Conservation (phyloP, 2,797 vertebrate genomes). For the Xyrichtys novacula region DNA sequence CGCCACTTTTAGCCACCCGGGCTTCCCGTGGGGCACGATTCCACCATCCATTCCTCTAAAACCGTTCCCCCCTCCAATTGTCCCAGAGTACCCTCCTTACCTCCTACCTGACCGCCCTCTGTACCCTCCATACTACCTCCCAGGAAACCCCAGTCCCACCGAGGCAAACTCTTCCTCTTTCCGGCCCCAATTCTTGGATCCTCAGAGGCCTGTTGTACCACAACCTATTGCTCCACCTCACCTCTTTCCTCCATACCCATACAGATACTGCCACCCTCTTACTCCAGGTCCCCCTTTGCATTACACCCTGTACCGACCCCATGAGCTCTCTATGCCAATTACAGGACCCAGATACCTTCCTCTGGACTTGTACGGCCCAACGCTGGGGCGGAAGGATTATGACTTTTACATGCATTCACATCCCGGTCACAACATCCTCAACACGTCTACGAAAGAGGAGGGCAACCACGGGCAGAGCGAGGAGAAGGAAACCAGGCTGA, state of each 20-base stretch:
- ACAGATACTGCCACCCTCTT: slow-evolving; percentile 88
- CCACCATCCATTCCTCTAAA: slow-evolving; percentile 84
- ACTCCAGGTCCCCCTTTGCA: slow-evolving; percentile 84
- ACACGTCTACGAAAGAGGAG: slow-evolving; percentile 63
- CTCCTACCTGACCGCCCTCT: slow-evolving; percentile 86
- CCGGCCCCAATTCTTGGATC: slow-evolving; percentile 82
- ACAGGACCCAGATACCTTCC: slow-evolving; percentile 75
- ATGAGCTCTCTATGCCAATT: slow-evolving; percentile 83
- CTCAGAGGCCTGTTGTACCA: slow-evolving; percentile 88
- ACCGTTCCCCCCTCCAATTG: slow-evolving; percentile 77
- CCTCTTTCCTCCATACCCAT: slow-evolving; percentile 88
- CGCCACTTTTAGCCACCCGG: slow-evolving; percentile 85
- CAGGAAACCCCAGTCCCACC: slow-evolving; percentile 78
- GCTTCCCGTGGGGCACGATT: slow-evolving; percentile 85
- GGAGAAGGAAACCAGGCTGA: slow-evolving; percentile 89
- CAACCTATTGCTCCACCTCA: slow-evolving; percentile 85
- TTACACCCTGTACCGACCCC: slow-evolving; percentile 88
- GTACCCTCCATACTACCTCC: slow-evolving; percentile 88
- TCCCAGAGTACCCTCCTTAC: slow-evolving; percentile 88
- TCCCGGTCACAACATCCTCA: slow-evolving; percentile 56
- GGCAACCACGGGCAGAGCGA: slow-evolving; percentile 67
- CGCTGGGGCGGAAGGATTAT: slow-evolving; percentile 81
- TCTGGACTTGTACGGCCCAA: slow-evolving; percentile 81
- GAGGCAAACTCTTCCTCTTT: slow-evolving; percentile 83
- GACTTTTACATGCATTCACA: slow-evolving; percentile 81